Evolutionary conservation across 2,888 invertebrate species (phyloP), one percentile per base, ranked within the genome.

Genomic region (Drosophila colorata): DNA sequence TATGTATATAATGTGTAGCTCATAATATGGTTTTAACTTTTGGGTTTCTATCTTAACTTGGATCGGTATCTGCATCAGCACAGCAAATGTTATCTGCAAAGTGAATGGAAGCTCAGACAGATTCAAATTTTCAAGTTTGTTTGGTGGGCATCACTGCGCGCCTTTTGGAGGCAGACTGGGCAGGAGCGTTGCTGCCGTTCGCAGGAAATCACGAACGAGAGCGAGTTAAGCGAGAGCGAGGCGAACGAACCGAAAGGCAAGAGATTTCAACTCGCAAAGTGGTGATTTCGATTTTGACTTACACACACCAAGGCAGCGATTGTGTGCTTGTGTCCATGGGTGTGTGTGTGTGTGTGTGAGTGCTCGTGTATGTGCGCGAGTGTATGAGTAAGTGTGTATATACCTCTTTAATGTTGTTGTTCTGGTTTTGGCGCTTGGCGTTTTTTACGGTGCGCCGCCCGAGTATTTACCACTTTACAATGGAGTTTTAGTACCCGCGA

Each of bases 401-500:
- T 67, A 80, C 73, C 64, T 78, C 81, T 87, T 87, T 79, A 77
- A 82, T 85, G 80, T 72, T 83, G 87, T 81, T 83, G 89, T 87
- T 85, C 80, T 79, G 85, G 87, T 80, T 87, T 84, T 86, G 86
- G 87, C 86, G 87, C 85, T 87, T 87, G 86, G 72, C 76, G 73
- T 86, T 88, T 87, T 82, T 86, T 85, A 86, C 88, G 85, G 86
- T 88, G 85, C 88, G 80, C 85, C 88, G 85, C 82, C 87, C 83
- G 84, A 87, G 85, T 82, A 85, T 86, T 86, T 86, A 87, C 88
- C 87, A 89, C 89, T 89, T 90, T 89, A 89, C 90, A 89, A 89
- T 90, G 88, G 89, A 80, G 88, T 90, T 90, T 89, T 89, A 89
- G 87, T 89, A 85, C 86, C 86, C 83, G 70, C 69, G 78, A 89